A percentile compares a stretch with the other conserved stretches of the same genome.
Conservation (phyloP, 2,888 invertebrate species). For the Terebella lapidaria region DNA sequence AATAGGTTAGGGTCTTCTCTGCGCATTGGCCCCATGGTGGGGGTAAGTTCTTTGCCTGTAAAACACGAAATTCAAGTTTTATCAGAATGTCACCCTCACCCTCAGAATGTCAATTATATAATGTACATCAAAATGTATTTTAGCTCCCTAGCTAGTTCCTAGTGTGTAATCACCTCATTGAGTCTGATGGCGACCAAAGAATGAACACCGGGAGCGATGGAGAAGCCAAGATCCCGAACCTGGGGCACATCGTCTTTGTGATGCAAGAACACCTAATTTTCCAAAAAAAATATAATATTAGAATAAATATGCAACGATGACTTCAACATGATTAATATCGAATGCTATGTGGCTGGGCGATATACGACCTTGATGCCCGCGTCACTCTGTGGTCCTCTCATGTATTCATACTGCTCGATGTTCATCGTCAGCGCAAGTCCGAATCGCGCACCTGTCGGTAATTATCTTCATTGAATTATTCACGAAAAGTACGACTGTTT, state of each 20-base stretch:
- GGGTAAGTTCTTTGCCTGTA: slow-evolving; percentile 22
- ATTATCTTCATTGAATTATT: too few relatives aligned
- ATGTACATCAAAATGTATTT: too few relatives aligned
- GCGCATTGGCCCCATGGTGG: slow-evolving; percentile 25
- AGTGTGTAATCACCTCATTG: slow-evolving; percentile 18
- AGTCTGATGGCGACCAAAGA: slow-evolving; percentile 24
- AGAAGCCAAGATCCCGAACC: slow-evolving; percentile 27
- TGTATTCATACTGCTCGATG: slow-evolving; percentile 30
- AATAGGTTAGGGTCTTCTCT: slow-evolving; percentile 10
- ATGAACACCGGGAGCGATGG: slow-evolving; percentile 27
- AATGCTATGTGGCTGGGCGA: neutral
- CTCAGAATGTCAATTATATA: neutral
- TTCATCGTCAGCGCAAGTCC: slow-evolving; percentile 27
- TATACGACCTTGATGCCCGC: slow-evolving; percentile 27
- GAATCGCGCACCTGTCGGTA: slow-evolving; percentile 27
- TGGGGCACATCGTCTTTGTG: slow-evolving; percentile 21
- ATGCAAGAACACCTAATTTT: slow-evolving; percentile 22
- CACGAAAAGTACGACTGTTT: neutral
- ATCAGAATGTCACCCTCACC: too few relatives aligned
- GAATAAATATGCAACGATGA: neutral
- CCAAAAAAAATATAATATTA: neutral
- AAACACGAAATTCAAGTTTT: too few relatives aligned
- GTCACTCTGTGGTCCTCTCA: slow-evolving; percentile 24
- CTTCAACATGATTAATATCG: neutral
- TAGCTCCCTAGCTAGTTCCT: too few relatives aligned